phyloP scores from a whole-genome alignment of 2,888 invertebrate genomes.

The Minunthozetes semirufus region DNA sequence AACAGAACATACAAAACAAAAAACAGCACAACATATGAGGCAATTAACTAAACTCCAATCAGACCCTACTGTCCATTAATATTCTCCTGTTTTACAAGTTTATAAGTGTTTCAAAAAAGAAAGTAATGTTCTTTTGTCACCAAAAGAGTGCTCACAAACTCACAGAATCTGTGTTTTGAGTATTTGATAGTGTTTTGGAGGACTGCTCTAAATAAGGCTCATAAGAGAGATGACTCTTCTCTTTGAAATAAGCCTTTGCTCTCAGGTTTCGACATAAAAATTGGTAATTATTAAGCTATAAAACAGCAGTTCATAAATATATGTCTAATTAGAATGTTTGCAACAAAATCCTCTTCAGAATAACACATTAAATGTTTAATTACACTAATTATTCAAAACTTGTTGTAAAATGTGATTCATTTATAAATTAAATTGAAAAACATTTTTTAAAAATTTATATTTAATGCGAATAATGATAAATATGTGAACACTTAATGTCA shows the following conservation, averaged over 20 bases:
- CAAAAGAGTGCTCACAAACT: background rate
- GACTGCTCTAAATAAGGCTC: background rate
- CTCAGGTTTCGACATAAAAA: background rate
- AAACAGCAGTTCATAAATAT: no score
- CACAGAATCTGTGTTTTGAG: background rate
- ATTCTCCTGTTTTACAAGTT: background rate
- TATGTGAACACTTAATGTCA: no score
- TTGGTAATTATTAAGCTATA: background rate
- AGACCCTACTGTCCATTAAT: background rate
- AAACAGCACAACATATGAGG: background rate
- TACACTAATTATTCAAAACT: no score
- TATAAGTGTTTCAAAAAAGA: background rate
- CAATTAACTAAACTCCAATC: constrained; percentile 8
- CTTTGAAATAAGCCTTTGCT: background rate
- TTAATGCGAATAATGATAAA: no score
- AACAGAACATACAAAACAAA: background rate
- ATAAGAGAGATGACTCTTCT: background rate
- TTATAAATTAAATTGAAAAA: no score
- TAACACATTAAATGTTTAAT: no score
- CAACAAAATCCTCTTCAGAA: no score
- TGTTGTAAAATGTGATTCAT: no score
- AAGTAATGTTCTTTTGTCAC: background rate
- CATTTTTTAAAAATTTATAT: no score
- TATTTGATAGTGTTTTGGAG: no score
- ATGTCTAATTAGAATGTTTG: no score